Evolutionary conservation across 2,113 vertebrate species (phyloP).

Genomic region (Casuarius casuarius): DNA sequence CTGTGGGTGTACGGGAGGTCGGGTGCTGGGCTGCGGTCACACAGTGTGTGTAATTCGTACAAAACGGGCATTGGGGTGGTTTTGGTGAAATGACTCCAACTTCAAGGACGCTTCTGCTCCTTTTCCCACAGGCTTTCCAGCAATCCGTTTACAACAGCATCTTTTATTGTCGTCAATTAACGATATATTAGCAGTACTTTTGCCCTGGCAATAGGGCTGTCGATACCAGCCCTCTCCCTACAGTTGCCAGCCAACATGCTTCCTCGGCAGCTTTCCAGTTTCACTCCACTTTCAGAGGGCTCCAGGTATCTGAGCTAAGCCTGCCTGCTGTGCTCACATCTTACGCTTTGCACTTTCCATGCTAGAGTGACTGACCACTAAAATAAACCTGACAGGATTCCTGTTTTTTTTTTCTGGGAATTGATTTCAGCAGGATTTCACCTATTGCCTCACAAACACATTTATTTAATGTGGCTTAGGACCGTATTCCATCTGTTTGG

Average conservation of each 20-base stretch:
- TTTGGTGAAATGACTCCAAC: neutral
- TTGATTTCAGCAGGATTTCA: neutral
- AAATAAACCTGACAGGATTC: neutral
- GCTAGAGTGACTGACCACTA: neutral
- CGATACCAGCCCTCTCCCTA: neutral
- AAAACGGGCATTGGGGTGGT: neutral
- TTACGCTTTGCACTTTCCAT: neutral
- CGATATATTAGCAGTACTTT: neutral
- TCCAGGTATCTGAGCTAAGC: neutral
- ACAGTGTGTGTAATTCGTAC: neutral
- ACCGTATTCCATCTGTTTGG: neutral
- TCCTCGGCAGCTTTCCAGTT: neutral
- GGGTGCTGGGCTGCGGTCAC: neutral
- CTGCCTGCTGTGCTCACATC: neutral
- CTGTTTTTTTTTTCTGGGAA: neutral
- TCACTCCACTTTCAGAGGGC: conserved; percentile 22
- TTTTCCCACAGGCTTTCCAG: neutral
- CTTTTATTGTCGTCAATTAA: neutral
- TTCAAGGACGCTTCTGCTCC: neutral
- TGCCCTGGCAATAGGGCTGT: neutral
- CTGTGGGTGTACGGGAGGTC: neutral
- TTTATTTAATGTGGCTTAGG: neutral
- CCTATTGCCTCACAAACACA: neutral
- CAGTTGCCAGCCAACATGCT: neutral
- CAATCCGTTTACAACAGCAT: neutral